Evolutionary conservation across 2,113 vertebrate species (phyloP), one percentile per base, ranked within the genome.

Genomic region (Ciconia stormi): DNA sequence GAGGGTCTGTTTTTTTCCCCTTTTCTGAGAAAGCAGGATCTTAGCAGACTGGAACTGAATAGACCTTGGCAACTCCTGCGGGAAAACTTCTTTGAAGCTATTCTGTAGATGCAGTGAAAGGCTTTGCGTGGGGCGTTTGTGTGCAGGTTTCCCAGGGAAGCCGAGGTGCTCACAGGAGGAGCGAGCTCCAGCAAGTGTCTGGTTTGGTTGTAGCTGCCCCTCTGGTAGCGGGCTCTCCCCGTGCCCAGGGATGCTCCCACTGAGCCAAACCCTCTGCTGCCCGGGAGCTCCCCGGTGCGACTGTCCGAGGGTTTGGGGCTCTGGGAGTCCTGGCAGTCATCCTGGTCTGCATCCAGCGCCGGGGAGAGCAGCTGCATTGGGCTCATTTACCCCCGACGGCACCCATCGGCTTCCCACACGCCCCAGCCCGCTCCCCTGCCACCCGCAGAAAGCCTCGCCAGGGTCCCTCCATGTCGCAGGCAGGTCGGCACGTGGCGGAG

Each of bases 21-120:
- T 44, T 46, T 7, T 22, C 70, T 3, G 22, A 56, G 34, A 23
- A 76, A 78, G 61, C 53, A 47, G 91, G 40, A 23, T 81, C 95
- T 95, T 97, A 81, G 97, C 97, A 72, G 96, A 93, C 97, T 98
- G 98, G 97, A 90, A 98, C 90, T 96, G 97, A 65, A 95, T 21
- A 46, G 95, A 61, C 12, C 47, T 29, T 3, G 42, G 81, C 42
- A 69, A 95, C 94, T 97, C 98, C 97, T 71, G 82, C 49, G 96
- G 92, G 98, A 97, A 96, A 97, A 87, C 82, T 73, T 82, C 82
- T 97, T 97, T 94, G 97, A 96, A 95, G 98, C 91, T 93, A 91
- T 86, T 96, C 97, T 93, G 67, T 0, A 8, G 79, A 2, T 0
- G 4, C 26, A 2, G 59, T 1, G 1, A 38, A n/a, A 47, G 79